Base-by-base conservation (phyloP, 2,888 invertebrate species). In the Conistra vaccinii region DNA sequence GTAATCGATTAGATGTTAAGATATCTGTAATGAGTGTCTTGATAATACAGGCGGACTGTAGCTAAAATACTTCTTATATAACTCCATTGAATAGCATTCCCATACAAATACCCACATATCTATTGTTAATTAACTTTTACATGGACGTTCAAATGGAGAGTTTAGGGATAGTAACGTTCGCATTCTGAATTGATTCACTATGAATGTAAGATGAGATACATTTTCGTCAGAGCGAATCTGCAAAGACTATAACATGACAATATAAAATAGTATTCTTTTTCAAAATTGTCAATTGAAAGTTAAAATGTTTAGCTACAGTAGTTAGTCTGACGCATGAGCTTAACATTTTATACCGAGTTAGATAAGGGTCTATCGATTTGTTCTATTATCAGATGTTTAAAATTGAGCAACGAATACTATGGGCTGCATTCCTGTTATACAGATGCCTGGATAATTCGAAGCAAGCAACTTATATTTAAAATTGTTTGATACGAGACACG, bases 301-400 rank as follows among this genome's bases (percentile, higher is more conserved):
- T 72, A 78, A 69, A 70, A 68, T 70, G 70, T 87, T 90, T 90
- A 91, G 94, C 93, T 93, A 92, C 93, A 93, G 92, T 90, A 89
- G 87, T 89, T 86, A 86, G 92, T 92, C 88, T 89, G 91, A 91
- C 89, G 91, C 89, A 89, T 85, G 95, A 95, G 95, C 95, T 95
- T 95, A 95, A 87, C 87, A 89, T 93, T 94, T 95, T 94, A 89
- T 94, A 94, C 91, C 89, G 88, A 87, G 88, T 84, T 90, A 91
- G 90, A 86, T 87, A 83, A 88, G 88, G 89, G 88, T 88, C 91
- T 91, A 84, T 85, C 74, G 83, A 89, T 89, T 91, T 92, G 92
- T 94, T 93, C 90, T 88, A 90, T 88, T 90, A 87, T 91, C 90
- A 91, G 89, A 93, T 92, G 91, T 93, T 93, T 92, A 91, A 90